Evolutionary conservation across 2,888 invertebrate genomes (phyloP), one percentile per base, ranked within the genome.

Genomic region (Tenthredo amoena): DNA sequence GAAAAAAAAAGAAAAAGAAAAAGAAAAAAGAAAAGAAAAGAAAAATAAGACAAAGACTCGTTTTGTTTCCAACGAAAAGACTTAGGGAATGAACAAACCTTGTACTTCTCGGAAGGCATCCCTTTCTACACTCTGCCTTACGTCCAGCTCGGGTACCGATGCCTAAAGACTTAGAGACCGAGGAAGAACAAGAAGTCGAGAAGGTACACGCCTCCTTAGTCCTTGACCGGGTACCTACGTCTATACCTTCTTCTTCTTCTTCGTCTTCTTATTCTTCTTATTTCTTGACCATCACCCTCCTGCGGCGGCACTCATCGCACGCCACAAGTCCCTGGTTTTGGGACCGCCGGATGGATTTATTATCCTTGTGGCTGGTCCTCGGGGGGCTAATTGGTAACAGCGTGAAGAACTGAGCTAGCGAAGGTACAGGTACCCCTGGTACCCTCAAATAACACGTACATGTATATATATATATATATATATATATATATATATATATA

Each of bases 321-420:
- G 88, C 86, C 86, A 87, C 87, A 84, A 85, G 86, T 86, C 47
- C 62, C 82, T 86, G 85, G 85, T 86, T 79, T 86, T 85, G 85
- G 84, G 85, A 55, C 10, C 77, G 21, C 31, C 76, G 79, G 90
- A 89, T 88, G 89, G 91, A 91, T 91, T 91, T 91, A 91, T 90
- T 88, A 87, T 87, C 87, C 88, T 15, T 87, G 21, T 34, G 79
- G 62, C 37, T 62, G 62, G 82, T 72, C 89, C 85, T 79, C 88
- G 85, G 91, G 91, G 89, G 90, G 88, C 89, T 91, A 91, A 91
- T 91, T 91, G 91, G 89, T 88, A 89, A 87, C 90, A 90, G 90
- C 90, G 88, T 89, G 91, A 89, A 89, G 62, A 62, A 81, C 86
- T 86, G 65, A 77, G 84, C 87, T 37, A 47, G 76, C 84, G 40